These are phyloP conservation scores for Pangasius larnaudii DNA, from an alignment of 2,797 vertebrate genomes.

Conservation along the genomic window DNA sequence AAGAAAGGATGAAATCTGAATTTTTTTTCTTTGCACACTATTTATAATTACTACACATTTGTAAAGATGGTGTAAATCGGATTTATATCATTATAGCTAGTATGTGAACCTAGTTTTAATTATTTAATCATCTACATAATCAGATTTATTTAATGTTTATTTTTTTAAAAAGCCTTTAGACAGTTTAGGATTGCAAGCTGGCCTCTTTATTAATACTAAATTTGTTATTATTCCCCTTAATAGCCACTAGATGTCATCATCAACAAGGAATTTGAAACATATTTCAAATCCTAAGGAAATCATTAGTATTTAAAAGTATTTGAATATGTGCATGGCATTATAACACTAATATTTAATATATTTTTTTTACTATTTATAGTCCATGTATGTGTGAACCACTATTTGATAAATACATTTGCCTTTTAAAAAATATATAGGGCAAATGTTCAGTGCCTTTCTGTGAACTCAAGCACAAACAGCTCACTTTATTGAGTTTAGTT, in stretches of 20 bases:
- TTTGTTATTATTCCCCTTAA: background rate
- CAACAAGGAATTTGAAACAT: conserved; percentile 5
- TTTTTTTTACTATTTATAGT: background rate
- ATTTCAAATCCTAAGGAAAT: background rate
- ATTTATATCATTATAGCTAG: background rate
- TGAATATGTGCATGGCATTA: background rate
- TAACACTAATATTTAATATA: background rate
- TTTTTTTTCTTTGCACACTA: background rate
- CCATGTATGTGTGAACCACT: background rate
- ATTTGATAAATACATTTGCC: background rate
- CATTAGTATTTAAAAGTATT: background rate
- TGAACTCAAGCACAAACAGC: background rate
- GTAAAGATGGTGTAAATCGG: background rate
- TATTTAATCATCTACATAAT: background rate
- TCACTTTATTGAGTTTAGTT: background rate
- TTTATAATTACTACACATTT: background rate
- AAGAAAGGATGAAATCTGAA: background rate
- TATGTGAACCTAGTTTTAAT: background rate
- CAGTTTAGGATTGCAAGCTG: background rate
- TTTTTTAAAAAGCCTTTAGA: background rate
- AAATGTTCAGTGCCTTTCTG: background rate
- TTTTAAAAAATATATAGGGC: background rate
- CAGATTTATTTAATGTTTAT: background rate
- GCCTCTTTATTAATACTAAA: background rate
- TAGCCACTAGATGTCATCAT: conserved; percentile 53